These are phyloP conservation scores for Lasioglossum vierecki DNA, from an alignment of 2,888 invertebrate genomes.

Conservation along the genomic window DNA sequence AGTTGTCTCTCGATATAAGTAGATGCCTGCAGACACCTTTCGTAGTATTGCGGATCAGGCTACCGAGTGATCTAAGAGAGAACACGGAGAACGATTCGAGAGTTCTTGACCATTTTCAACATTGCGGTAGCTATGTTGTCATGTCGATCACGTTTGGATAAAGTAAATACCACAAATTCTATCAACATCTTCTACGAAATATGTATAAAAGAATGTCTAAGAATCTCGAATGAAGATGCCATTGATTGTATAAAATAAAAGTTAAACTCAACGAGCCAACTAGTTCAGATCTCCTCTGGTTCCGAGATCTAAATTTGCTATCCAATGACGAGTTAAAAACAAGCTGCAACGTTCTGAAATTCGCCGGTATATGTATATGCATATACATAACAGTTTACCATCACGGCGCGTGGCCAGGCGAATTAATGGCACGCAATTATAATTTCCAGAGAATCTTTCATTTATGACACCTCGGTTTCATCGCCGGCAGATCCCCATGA, in stretches of 20 bases:
- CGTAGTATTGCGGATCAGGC: too few species aligned
- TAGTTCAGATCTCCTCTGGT: not conserved
- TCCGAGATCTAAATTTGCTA: not conserved
- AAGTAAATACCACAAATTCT: too few species aligned
- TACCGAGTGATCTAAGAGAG: too few species aligned
- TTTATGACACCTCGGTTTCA: not conserved
- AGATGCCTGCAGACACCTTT: not conserved
- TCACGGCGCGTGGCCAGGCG: not conserved
- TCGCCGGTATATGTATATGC: not conserved
- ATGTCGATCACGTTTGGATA: too few species aligned
- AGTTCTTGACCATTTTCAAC: too few species aligned
- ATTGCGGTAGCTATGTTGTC: too few species aligned
- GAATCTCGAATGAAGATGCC: too few species aligned
- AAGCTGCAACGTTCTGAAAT: not conserved
- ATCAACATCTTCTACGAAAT: too few species aligned
- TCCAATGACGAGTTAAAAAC: not conserved
- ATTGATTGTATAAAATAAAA: too few species aligned
- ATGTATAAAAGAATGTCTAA: too few species aligned
- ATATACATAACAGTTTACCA: not conserved
- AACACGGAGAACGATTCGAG: too few species aligned
- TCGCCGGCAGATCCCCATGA: not conserved
- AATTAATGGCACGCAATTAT: slow-evolving; percentile 3
- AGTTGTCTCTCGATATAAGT: not conserved
- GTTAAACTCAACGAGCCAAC: not conserved
- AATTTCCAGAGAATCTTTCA: not conserved